phyloP scores from a whole-genome alignment of 2,797 vertebrate species.

The Fistularia tabacaria region DNA sequence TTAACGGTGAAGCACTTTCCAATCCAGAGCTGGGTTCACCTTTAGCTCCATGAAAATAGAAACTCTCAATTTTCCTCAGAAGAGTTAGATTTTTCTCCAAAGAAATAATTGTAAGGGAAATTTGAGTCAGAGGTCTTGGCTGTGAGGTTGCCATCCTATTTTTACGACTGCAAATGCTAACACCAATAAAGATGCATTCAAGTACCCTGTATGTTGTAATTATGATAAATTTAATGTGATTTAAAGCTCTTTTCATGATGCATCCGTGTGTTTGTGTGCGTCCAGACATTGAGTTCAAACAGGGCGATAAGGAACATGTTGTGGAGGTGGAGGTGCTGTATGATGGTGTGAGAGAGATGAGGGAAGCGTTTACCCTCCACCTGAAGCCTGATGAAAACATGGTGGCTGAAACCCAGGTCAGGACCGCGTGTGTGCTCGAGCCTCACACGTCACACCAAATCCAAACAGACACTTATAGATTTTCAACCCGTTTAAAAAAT shows the following conservation, averaged over 20 bases:
- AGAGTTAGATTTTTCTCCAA: conserved; percentile 25
- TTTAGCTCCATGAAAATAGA: conserved; percentile 44
- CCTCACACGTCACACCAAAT: no score
- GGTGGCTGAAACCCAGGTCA: conserved; percentile 90
- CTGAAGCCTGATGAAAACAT: conserved; percentile 92
- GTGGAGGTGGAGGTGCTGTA: conserved; percentile 89
- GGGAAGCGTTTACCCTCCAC: conserved; percentile 92
- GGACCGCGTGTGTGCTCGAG: neutral
- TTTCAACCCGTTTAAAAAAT: conserved; percentile 6
- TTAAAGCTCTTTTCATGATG: neutral
- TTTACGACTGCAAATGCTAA: neutral
- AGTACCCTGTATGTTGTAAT: no score
- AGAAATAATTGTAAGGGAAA: conserved; percentile 25
- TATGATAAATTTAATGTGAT: neutral
- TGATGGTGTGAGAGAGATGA: conserved; percentile 87
- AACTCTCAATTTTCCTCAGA: conserved; percentile 32
- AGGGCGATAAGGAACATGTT: conserved; percentile 82
- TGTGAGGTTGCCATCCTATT: conserved; percentile 1
- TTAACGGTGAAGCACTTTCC: conserved; percentile 31
- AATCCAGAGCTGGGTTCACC: conserved; percentile 48
- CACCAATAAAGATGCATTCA: no score
- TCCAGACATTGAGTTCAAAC: conserved; percentile 88
- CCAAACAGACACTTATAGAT: conserved; percentile 3
- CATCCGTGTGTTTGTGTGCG: conserved; percentile 26
- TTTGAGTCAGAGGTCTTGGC: conserved; percentile 15